These are phyloP conservation scores for Grapholita molesta DNA, from an alignment of 1,140 invertebrate species.

Conservation along the genomic window DNA sequence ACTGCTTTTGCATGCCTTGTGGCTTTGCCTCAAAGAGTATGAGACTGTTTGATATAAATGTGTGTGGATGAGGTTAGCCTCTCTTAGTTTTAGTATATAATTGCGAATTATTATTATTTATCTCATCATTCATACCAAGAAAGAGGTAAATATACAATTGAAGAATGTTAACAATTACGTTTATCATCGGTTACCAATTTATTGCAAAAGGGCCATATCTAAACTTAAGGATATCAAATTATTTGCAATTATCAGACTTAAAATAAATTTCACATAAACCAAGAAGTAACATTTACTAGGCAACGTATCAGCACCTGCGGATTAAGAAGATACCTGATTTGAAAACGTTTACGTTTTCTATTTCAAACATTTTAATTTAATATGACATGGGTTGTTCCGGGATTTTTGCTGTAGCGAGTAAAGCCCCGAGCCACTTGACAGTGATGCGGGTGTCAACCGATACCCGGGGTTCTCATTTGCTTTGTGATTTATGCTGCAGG, in stretches of 20 bases:
- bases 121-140: no score
- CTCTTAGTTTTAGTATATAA: neutral
- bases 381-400: constrained; percentile 25
- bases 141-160: no score
- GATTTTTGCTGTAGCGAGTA: constrained; percentile 24
- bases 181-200: no score
- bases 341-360: neutral
- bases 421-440: constrained; percentile 28
- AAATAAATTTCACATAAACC: no score
- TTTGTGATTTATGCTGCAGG: constrained; percentile 5
- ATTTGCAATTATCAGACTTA: no score
- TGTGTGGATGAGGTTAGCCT: neutral
- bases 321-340: neutral
- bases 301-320: no score
- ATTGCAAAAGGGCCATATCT: no score
- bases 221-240: no score
- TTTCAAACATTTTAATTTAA: constrained; percentile 25
- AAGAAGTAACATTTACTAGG: no score
- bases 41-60: neutral
- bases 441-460: constrained; percentile 38
- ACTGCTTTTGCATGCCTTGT: neutral
- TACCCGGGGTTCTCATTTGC: constrained; percentile 9
- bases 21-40: neutral
- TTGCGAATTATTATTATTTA: no score
- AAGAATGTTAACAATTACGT: no score